A percentile compares a stretch with the other conserved stretches of the same genome.
Evolutionary conservation across 1,140 invertebrate species (phyloP).

Genomic region (Ectropis grisescens): DNA sequence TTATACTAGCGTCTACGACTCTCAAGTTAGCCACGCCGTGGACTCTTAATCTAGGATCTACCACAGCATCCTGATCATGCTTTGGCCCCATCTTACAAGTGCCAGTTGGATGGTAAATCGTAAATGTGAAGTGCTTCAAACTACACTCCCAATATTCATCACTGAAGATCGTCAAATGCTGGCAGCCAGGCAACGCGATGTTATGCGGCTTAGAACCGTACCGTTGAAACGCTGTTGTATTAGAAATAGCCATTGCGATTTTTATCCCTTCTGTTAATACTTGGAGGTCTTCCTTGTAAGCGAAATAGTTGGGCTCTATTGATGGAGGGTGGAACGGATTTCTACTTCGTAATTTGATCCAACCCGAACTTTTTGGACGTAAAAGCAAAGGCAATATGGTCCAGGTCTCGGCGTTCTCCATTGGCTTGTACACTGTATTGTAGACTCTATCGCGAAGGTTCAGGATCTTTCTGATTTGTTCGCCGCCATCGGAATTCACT

Average conservation of each 20-base stretch:
- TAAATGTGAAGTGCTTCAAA: constrained; percentile 85
- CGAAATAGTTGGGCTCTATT: constrained; percentile 94
- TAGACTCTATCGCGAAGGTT: constrained; percentile 85
- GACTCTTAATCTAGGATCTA: constrained; percentile 82
- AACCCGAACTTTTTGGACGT: constrained; percentile 86
- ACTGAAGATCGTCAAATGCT: constrained; percentile 77
- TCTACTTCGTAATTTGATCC: constrained; percentile 80
- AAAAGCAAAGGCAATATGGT: constrained; percentile 84
- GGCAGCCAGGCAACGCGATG: constrained; percentile 86
- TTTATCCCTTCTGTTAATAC: constrained; percentile 85
- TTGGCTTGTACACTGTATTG: constrained; percentile 87
- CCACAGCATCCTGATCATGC: constrained; percentile 82
- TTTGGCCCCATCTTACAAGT: constrained; percentile 90
- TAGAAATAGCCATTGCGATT: constrained; percentile 83
- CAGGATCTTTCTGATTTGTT: constrained; percentile 80
- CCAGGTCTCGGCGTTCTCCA: constrained; percentile 85
- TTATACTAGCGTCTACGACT: constrained; percentile 84
- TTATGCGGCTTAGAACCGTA: constrained; percentile 84
- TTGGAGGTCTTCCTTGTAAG: constrained; percentile 82
- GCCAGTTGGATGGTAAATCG: constrained; percentile 87
- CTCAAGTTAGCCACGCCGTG: constrained; percentile 80
- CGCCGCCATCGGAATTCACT: constrained; percentile 84
- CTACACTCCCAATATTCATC: constrained; percentile 92
- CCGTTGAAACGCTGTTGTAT: constrained; percentile 83
- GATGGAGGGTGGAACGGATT: constrained; percentile 87